Conservation (phyloP, 2,797 vertebrate genomes). For the Helostoma temminkii region DNA sequence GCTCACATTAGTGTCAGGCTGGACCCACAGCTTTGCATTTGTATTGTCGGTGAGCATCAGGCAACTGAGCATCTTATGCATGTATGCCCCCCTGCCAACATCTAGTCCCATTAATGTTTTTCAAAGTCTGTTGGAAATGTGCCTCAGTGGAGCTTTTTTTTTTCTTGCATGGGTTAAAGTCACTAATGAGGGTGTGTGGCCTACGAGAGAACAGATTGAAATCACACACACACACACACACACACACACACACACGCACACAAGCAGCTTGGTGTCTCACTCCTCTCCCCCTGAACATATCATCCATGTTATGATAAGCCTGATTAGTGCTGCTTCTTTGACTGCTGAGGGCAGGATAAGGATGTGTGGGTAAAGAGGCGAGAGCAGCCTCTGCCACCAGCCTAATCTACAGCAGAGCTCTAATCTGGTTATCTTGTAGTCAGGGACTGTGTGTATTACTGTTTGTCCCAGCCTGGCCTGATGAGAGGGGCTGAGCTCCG, state of each 20-base stretch:
- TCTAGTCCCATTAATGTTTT: constrained; percentile 75
- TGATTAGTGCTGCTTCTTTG: constrained; percentile 84
- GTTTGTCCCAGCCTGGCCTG: constrained; percentile 66
- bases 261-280: constrained; percentile 56
- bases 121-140: constrained; percentile 75
- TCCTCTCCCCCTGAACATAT: constrained; percentile 71
- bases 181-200: constrained; percentile 80
- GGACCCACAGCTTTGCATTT: constrained; percentile 68
- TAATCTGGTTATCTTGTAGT: constrained; percentile 86
- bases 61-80: constrained; percentile 59
- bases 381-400: constrained; percentile 78
- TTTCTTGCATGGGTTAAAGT: constrained; percentile 67
- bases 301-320: constrained; percentile 84
- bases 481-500: constrained; percentile 73
- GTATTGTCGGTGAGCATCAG: constrained; percentile 68
- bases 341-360: constrained; percentile 81
- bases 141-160: constrained; percentile 62
- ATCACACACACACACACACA: constrained; percentile 40
- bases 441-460: constrained; percentile 71
- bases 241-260: constrained; percentile 42
- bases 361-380: constrained; percentile 79
- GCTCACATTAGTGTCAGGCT: constrained; percentile 58
- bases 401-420: constrained; percentile 81
- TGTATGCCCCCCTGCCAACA: constrained; percentile 62
- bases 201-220: constrained; percentile 53